phyloP scores from a whole-genome alignment of 2,888 invertebrate genomes.

The Sepiola atlantica region DNA sequence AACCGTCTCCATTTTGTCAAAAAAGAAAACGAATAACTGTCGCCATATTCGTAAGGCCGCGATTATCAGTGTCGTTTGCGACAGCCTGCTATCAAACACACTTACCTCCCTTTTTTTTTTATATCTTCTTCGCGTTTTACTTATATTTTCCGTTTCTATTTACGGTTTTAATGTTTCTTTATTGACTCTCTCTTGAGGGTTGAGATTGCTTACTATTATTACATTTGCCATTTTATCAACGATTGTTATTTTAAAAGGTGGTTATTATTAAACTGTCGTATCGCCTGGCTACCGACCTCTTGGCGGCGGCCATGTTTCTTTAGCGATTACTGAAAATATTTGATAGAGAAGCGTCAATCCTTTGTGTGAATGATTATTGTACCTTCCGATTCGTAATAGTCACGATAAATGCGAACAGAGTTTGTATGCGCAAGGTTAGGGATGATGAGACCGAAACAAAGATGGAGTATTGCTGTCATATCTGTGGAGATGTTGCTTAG shows the following conservation, averaged over 20 bases:
- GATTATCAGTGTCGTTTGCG: not conserved
- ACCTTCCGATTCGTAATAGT: too few species aligned
- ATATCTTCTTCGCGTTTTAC: too few species aligned
- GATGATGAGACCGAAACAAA: too few species aligned
- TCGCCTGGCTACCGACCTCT: not conserved
- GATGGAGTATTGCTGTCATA: too few species aligned
- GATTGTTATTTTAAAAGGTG: not conserved
- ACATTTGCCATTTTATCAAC: not conserved
- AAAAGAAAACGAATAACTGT: not conserved
- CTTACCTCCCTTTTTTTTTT: not conserved
- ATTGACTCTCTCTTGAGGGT: not conserved
- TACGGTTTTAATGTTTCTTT: not conserved
- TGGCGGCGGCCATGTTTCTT: not conserved
- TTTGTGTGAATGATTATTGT: not conserved
- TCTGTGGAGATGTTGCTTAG: too few species aligned
- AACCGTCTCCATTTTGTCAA: not conserved
- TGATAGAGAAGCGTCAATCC: not conserved
- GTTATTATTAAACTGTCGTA: not conserved
- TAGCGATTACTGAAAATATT: not conserved
- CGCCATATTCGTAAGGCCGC: not conserved
- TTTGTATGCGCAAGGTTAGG: too few species aligned
- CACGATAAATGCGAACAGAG: too few species aligned
- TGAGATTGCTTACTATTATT: not conserved
- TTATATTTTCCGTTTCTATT: not conserved
- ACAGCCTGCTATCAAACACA: not conserved